Conservation (phyloP, 2,113 vertebrate genomes). For the Propithecus coquereli region DNA sequence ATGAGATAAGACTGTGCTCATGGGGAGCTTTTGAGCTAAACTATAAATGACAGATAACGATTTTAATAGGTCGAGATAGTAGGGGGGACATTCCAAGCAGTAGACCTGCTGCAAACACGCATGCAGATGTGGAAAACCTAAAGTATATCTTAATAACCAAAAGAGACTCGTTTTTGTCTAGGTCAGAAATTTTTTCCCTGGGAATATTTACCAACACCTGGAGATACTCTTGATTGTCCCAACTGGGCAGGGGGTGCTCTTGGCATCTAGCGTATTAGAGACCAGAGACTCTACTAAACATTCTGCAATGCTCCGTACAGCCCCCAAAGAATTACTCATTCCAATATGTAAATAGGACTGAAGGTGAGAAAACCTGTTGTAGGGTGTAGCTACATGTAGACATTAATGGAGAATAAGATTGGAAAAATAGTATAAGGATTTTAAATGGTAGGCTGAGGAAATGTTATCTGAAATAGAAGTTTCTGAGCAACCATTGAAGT, state of each 20-base stretch:
- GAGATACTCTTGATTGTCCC: background rate
- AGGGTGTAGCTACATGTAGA: background rate
- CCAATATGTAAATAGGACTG: accelerated
- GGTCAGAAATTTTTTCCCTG: background rate
- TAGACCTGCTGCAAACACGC: no score
- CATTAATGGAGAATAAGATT: background rate
- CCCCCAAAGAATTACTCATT: background rate
- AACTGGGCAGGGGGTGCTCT: background rate
- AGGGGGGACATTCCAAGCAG: background rate
- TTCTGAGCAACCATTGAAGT: background rate
- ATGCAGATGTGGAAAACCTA: background rate
- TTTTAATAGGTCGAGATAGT: background rate
- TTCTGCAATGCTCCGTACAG: background rate
- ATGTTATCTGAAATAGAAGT: background rate
- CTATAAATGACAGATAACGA: background rate
- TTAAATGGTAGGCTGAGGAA: background rate
- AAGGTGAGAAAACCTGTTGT: background rate
- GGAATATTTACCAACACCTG: background rate
- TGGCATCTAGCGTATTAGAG: no score
- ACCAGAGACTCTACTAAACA: background rate
- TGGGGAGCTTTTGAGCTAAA: background rate
- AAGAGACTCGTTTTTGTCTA: background rate
- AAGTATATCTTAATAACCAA: background rate
- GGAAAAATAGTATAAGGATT: background rate
- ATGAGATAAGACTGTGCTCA: background rate